phyloP scores from a whole-genome alignment of 92 coral and sea anemone genomes.

The Epizoanthus ramosus region DNA sequence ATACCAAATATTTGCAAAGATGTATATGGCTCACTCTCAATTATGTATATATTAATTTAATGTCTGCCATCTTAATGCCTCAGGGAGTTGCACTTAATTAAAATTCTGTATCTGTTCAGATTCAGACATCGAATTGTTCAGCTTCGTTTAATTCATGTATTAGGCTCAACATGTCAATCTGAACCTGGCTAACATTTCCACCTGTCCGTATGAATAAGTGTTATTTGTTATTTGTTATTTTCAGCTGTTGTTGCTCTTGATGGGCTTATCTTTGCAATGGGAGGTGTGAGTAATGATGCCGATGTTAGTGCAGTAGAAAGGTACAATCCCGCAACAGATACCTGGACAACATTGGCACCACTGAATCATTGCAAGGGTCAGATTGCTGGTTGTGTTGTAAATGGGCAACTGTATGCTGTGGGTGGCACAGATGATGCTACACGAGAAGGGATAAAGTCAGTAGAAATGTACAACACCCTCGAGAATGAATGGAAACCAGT shows the following conservation, averaged over 20 bases:
- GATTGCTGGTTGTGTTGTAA: slow-evolving; percentile 61
- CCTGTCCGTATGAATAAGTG: not conserved
- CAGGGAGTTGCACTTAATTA: too few relatives aligned
- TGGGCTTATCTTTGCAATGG: slow-evolving; percentile 59
- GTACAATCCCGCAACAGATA: slow-evolving; percentile 56
- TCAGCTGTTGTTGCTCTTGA: slow-evolving; percentile 58
- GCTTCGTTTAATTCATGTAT: too few relatives aligned
- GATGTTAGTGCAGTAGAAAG: slow-evolving; percentile 55
- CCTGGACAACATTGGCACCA: slow-evolving; percentile 51
- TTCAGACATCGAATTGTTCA: too few relatives aligned
- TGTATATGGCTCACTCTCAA: too few relatives aligned
- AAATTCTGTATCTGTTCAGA: too few relatives aligned
- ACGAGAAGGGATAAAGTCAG: slow-evolving; percentile 63
- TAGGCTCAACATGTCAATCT: too few relatives aligned
- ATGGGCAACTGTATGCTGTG: slow-evolving; percentile 57
- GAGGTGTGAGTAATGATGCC: slow-evolving; percentile 58
- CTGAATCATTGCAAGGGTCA: slow-evolving; percentile 60
- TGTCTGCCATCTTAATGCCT: too few relatives aligned
- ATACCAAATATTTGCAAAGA: too few relatives aligned
- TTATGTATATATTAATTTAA: too few relatives aligned
- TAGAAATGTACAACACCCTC: slow-evolving; percentile 54
- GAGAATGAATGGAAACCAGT: slow-evolving; percentile 53
- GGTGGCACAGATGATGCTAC: slow-evolving; percentile 61
- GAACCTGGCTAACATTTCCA: too few relatives aligned
- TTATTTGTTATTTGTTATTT: not conserved